Base-by-base conservation (phyloP, 1,140 invertebrate species). In the Diuraphis noxia region DNA sequence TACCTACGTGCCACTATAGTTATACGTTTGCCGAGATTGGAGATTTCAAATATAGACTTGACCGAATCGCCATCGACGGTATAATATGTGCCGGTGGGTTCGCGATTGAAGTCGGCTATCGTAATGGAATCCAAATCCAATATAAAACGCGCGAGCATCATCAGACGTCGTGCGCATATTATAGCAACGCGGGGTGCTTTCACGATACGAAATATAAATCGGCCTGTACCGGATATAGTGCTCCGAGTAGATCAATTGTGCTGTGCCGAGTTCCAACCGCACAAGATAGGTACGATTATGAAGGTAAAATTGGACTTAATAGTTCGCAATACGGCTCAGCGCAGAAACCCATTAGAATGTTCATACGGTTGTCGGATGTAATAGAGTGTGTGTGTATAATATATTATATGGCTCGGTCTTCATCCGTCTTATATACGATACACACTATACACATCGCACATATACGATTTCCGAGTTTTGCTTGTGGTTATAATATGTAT, bases 331-430 rank as follows among this genome's bases (percentile, higher is more conserved):
- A 43, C 34, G 81, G 25, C 40, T 43, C 30, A 43, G 25, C 25
- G 40, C 40, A 43, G 13, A 84, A 25, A 43, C 81, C 40, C 40
- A 84, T 84, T 41, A 84, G 81, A 17, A 38, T 25, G 81, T 82
- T 41, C 23, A 84, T 84, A 84, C 81, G 30, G 81, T 84, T 84
- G 23, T 43, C 38, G 41, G 81, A 84, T 84, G 17, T 84, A 84
- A 84, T 84, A 43, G 30, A 17, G 56, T n/a, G 30, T 13, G 30
- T 30, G 30, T n/a, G 17, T 63, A 30, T 30, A 46, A 46, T 46
- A 46, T 13, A 10, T 30, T 25, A 17, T 30, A 10, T 63, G 10
- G 56, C 30, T n/a, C 30, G 56, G 30, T 63, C 56, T 72, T 72
- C n/a, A 72, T 72, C n/a, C 56, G 30, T 72, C 56, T 72, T n/a